These are phyloP conservation scores for Malurus leucopterus DNA, from an alignment of 2,797 vertebrate species.

Conservation along the genomic window DNA sequence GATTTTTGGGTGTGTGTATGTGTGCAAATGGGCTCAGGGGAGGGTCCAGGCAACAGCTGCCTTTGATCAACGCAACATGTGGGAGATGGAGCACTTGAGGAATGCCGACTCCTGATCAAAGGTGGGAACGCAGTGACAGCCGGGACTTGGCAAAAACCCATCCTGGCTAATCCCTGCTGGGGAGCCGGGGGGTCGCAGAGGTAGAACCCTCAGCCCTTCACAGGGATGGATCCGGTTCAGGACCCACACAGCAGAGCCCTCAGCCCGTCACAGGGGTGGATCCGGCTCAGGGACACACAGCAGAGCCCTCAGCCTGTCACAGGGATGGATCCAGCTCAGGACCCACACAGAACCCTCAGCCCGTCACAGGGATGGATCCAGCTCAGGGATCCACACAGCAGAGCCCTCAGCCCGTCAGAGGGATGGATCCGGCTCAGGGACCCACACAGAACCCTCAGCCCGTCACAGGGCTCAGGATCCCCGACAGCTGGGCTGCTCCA, in stretches of 20 bases:
- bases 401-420: too few relatives aligned
- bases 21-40: constrained; percentile 38
- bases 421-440: neutral
- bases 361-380: rapidly evolving
- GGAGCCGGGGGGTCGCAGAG: neutral
- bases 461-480: rapidly evolving
- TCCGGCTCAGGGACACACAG: too few relatives aligned
- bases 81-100: constrained; percentile 68
- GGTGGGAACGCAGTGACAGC: constrained; percentile 72
- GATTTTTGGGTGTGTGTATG: neutral
- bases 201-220: rapidly evolving
- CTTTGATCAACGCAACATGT: constrained; percentile 77
- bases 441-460: neutral
- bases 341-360: neutral
- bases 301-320: too few relatives aligned
- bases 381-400: too few relatives aligned
- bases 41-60: constrained; percentile 73
- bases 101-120: constrained; percentile 76
- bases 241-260: too few relatives aligned
- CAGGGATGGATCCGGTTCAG: neutral
- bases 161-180: constrained; percentile 5
- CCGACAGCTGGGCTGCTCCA: rapidly evolving
- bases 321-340: neutral
- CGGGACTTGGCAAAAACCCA: constrained; percentile 52
- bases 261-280: too few relatives aligned